Base-by-base conservation (phyloP, 2,797 vertebrate species). In the Rhinophrynus dorsalis region DNA sequence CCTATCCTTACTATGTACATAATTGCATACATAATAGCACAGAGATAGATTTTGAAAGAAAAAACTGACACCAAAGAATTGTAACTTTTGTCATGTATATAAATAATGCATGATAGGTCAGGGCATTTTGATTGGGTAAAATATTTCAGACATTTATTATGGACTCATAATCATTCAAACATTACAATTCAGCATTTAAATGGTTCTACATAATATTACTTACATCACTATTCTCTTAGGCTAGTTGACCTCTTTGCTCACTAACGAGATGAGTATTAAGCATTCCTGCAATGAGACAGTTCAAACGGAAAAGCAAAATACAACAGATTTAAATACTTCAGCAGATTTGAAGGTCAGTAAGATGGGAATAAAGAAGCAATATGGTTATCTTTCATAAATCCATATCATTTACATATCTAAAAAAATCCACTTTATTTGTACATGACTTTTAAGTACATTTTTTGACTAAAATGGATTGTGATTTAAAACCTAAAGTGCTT, bases 291-390 rank as follows among this genome's bases (percentile, higher is more conserved):
- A 20, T 33, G n/a, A 64, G 35, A 48, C 24, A 40, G 52, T 42
- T 58, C 4, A 65, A 65, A 63, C 5, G 37, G 21, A 26, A 72
- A 64, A 38, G 68, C 26, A 44, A 56, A 57, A 38, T 65, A 42
- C 21, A 26, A 21, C 55, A 15, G 26, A 65, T 72, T 32, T 65
- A 44, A 42, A 59, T 65, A 38, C 26, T 51, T 65, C 72, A 74
- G 59, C 72, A 73, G 68, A 68, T 75, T 51, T 79, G 69, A 79
- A 79, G 76, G 76, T 76, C 74, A 79, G 24, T 55, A 32, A 13
- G 13, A 56, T 42, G 32, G 42, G 47, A 67, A 60, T 74, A 59
- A 60, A 37, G 24, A 59, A 45, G 52, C 58, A 63, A 68, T 68
- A 54, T 26, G 48, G 66, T 70, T 65, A 75, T 62, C 32, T 67